Percentiles rank a stretch among this genome's conserved stretches.
Conservation (phyloP, 2,888 invertebrate species). For the Ephialtes manifestator region DNA sequence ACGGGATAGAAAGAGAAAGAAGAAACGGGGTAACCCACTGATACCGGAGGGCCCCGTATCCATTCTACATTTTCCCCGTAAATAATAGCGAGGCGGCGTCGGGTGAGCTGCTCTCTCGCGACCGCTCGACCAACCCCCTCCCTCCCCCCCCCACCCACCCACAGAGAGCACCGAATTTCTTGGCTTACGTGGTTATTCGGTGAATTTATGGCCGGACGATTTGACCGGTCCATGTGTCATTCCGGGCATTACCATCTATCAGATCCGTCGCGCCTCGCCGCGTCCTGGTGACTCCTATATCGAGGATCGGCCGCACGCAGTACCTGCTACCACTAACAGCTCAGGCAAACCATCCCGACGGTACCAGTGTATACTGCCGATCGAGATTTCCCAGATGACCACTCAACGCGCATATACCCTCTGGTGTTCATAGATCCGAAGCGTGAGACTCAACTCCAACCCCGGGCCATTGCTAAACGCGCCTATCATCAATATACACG, state of each 20-base stretch:
- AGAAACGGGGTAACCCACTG: constrained; percentile 54
- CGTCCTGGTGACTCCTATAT: constrained; percentile 68
- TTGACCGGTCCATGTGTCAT: constrained; percentile 81
- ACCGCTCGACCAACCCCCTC: constrained; percentile 29
- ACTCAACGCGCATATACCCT: constrained; percentile 50
- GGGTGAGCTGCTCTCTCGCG: constrained; percentile 52
- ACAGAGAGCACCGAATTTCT: constrained; percentile 71
- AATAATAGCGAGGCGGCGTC: constrained; percentile 63
- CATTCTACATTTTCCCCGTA: constrained; percentile 66
- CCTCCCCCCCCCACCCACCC: too few species aligned
- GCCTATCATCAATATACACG: background rate
- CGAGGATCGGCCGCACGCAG: constrained; percentile 49
- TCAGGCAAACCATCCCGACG: background rate
- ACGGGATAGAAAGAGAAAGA: constrained; percentile 46
- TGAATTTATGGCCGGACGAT: constrained; percentile 78
- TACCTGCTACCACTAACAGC: constrained; percentile 21
- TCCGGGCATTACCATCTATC: constrained; percentile 80
- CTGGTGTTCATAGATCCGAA: constrained; percentile 41
- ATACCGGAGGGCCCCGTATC: constrained; percentile 59
- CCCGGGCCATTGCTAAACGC: background rate
- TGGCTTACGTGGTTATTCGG: constrained; percentile 78
- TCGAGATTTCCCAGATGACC: constrained; percentile 69
- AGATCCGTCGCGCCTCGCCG: constrained; percentile 75
- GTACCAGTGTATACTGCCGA: constrained; percentile 39
- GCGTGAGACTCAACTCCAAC: constrained; percentile 31